Base-by-base conservation (phyloP, 2,113 vertebrate genomes). In the Tragelaphus buxtoni region DNA sequence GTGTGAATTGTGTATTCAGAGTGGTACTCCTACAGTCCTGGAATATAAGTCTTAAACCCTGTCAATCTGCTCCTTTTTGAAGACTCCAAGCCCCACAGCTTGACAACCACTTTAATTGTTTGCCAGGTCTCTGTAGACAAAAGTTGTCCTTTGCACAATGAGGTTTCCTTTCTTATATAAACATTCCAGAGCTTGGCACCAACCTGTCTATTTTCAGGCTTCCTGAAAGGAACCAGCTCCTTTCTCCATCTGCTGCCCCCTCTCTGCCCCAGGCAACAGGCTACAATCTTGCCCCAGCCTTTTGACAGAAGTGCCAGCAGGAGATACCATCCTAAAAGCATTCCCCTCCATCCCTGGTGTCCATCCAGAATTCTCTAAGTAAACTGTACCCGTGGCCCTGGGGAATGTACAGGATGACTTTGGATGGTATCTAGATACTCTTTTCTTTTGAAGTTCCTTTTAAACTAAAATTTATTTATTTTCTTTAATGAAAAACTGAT, bases 111-210 rank as follows among this genome's bases (percentile, higher is more conserved):
- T 89, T 89, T 87, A 76, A 90, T 60, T 56, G 47, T 60, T 69
- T 93, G 85, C 56, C 83, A 91, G 45, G 89, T 95, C 95, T 97
- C 42, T 9, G 58, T 85, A 79, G 85, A 86, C 51, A 88, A 60
- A 96, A 92, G 53, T 56, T 39, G 47, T 56, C 77, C 93, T 58
- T 0, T 45, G 83, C 3, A 0, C 32, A 12, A 1, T 30, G 63
- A 97, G 72, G 32, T 69, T 51, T 95, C 88, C 92, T 87, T 61
- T 91, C 91, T 96, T 92, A 20, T 88, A 49, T 95, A 96, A 96
- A 97, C 28, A 51, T 93, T 94, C 83, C 58, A 90, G 87, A 94
- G 74, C 61, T 69, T 81, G 97, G 96, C 97, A 96, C 93, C 95
- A 65, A 39, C 4, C 8, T 82, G 87, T 95, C 93, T 98, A 45